These are phyloP conservation scores for Balaenoptera acutorostrata DNA, from an alignment of 2,113 vertebrate species.

Conservation along the genomic window DNA sequence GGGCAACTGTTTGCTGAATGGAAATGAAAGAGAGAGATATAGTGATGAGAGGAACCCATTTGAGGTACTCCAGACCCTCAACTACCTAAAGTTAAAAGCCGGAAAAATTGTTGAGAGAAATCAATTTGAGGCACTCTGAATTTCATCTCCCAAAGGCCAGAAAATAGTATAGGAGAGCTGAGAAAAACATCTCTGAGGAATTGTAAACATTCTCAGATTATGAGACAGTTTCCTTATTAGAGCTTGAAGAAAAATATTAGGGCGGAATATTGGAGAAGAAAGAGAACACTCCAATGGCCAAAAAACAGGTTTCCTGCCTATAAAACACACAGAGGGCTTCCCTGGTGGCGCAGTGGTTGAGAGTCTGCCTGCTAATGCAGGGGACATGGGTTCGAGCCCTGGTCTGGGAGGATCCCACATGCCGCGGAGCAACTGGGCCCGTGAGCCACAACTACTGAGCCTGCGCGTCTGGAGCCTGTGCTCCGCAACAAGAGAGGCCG, in stretches of 20 bases:
- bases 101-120: not conserved
- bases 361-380: too few relatives aligned
- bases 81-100: not conserved
- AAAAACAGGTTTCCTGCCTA: not conserved
- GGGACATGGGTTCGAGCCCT: too few relatives aligned
- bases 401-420: too few relatives aligned
- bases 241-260: not conserved
- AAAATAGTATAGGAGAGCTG: not conserved
- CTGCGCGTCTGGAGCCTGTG: too few relatives aligned
- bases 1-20: not conserved
- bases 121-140: not conserved
- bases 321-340: not conserved
- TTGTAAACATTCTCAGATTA: too few relatives aligned
- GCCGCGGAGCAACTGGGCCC: too few relatives aligned
- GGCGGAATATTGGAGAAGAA: not conserved
- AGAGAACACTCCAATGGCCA: not conserved
- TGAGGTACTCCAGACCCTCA: not conserved
- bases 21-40: not conserved
- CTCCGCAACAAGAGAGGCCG: too few relatives aligned
- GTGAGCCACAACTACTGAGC: too few relatives aligned
- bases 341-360: too few relatives aligned
- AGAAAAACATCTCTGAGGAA: not conserved
- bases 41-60: not conserved
- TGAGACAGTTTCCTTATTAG: not conserved
- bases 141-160: not conserved